Base-by-base conservation (phyloP, 2,888 invertebrate genomes). In the Drosophila histrio region DNA sequence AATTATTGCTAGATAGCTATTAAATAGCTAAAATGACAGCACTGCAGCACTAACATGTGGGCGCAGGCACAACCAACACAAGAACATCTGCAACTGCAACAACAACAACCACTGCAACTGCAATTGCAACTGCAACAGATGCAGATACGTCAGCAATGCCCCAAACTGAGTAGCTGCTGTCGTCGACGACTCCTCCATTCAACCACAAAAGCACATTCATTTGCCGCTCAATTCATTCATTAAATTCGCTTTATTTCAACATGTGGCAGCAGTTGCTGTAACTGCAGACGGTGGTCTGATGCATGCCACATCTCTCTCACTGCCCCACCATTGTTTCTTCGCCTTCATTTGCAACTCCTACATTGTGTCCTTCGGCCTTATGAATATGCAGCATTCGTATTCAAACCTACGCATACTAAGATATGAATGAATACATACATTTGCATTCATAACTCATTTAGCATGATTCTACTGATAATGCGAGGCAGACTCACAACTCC, bases 231-330 rank as follows among this genome's bases (percentile, higher is more conserved):
- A 63, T 71, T 63, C 72, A 66, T 72, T 72, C 67, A 78, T 75
- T 78, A 75, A 66, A 68, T 62, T 61, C 60, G 71, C 73, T 71
- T 76, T 73, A 61, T 73, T 77, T 73, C 59, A 58, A 59, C 64
- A 67, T 69, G 72, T 53, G 65, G 61, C 61, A 60, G 61, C 61
- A 60, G 26, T 39, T 56, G 53, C 50, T 41, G 26, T 39, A 28
- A 46, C 36, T 50, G 41, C 41, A 43, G 41, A 22, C 13, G 41
- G 13, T 13, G n/a, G n/a, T n/a, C n/a, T n/a, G n/a, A 39, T 43
- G 53, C 47, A 59, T 52, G 28, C 60, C 56, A 26, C 28, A 36
- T 21, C 34, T 22, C 17, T 21, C 8, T 41, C 19, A 24, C 28
- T n/a, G n/a, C 22, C 11, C 2, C n/a, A 4, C 17, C 0, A 1